Evolutionary conservation across 2,888 invertebrate genomes (phyloP).

Genomic region (Perithous albicinctus): DNA sequence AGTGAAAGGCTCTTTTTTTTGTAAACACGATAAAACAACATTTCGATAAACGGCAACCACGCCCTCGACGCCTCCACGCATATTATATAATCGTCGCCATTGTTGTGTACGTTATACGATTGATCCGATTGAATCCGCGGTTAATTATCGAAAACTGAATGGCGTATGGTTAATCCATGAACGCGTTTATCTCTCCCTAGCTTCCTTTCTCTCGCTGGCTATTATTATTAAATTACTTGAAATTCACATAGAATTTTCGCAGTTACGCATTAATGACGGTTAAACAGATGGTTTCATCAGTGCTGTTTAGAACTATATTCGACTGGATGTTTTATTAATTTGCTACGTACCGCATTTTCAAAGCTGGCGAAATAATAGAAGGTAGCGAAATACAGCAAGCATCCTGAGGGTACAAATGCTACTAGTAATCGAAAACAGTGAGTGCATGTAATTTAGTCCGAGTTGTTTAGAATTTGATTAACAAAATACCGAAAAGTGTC

Average conservation of each 20-base stretch:
- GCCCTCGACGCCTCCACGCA: neutral
- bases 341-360: constrained; percentile 1
- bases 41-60: constrained; percentile 11
- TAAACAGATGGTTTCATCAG: neutral
- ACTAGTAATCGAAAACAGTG: constrained; percentile 5
- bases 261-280: neutral
- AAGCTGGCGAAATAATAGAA: neutral
- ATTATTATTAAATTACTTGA: constrained; percentile 31
- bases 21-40: neutral
- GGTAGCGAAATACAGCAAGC: neutral
- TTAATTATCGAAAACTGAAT: constrained; percentile 46
- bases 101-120: constrained; percentile 1
- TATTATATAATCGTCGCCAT: constrained; percentile 32
- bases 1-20: constrained; percentile 1
- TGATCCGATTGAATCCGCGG: constrained; percentile 39
- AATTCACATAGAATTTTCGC: constrained; percentile 24
- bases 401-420: neutral
- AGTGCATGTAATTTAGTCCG: constrained; percentile 21
- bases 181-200: constrained; percentile 35
- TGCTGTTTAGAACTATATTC: too few species aligned
- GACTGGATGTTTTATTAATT: neutral
- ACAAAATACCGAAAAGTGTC: neutral
- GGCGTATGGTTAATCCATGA: constrained; percentile 21
- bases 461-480: neutral
- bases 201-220: constrained; percentile 16